Percentiles rank a stretch among this genome's conserved stretches.
These are phyloP conservation scores for Sander vitreus DNA, from an alignment of 2,113 vertebrate genomes.

Conservation along the genomic window DNA sequence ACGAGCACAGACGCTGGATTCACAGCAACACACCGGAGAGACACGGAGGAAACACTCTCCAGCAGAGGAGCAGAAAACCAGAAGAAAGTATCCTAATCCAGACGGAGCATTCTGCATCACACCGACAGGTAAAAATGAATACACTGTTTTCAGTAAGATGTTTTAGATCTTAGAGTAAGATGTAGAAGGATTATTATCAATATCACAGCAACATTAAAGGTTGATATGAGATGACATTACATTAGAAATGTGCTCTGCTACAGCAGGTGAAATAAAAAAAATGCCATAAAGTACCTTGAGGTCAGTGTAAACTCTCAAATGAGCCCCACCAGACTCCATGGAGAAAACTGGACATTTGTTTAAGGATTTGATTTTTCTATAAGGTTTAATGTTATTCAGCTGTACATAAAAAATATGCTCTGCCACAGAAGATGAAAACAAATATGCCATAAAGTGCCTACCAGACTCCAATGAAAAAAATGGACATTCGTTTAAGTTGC, in stretches of 20 bases:
- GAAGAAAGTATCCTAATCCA: slow-evolving; percentile 10
- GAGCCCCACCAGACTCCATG: not conserved
- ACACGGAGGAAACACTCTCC: slow-evolving; percentile 6
- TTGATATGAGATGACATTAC: not conserved
- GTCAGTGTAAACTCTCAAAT: slow-evolving; percentile 8
- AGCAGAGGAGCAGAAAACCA: not conserved
- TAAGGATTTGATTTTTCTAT: too few species aligned
- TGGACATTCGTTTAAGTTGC: not conserved
- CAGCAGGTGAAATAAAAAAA: not conserved
- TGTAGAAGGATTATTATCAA: too few species aligned
- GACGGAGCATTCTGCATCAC: slow-evolving; percentile 43
- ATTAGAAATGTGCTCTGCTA: not conserved
- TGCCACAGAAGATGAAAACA: too few species aligned
- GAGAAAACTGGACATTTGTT: too few species aligned
- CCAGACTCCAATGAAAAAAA: too few species aligned
- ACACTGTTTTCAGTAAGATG: too few species aligned
- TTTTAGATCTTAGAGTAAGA: not conserved
- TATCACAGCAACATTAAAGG: not conserved
- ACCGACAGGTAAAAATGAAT: slow-evolving; percentile 49
- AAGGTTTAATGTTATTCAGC: too few species aligned
- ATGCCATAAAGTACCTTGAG: not conserved
- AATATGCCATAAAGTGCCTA: too few species aligned
- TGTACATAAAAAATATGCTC: too few species aligned
- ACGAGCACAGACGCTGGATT: slow-evolving; percentile 31
- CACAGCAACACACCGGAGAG: slow-evolving; percentile 38